Evolutionary conservation across 1,140 invertebrate genomes (phyloP).

Genomic region (Solenopsis invicta): DNA sequence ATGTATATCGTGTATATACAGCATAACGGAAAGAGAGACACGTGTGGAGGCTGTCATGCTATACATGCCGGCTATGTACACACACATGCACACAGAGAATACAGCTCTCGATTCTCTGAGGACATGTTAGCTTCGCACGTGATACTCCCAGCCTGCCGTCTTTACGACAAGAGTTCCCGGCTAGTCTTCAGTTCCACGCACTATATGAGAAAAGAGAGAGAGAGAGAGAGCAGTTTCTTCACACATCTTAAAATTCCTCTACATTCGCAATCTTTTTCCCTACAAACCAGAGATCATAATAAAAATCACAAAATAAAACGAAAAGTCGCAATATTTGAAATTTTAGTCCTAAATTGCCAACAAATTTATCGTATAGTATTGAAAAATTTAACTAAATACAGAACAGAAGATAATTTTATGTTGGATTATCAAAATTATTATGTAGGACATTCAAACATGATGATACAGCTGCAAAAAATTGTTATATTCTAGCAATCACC

Average conservation of each 20-base stretch:
- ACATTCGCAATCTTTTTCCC: not conserved
- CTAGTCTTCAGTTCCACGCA: slow-evolving; percentile 49
- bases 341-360: not conserved
- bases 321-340: not conserved
- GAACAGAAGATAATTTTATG: no score
- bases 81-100: slow-evolving; percentile 28
- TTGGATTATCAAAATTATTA: no score
- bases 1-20: not conserved
- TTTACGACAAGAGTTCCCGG: slow-evolving; percentile 69
- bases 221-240: slow-evolving; percentile 35
- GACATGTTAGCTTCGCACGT: slow-evolving; percentile 79
- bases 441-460: no score
- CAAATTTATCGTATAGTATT: no score
- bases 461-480: no score
- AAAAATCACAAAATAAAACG: not conserved
- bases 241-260: slow-evolving; percentile 24
- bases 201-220: slow-evolving; percentile 9
- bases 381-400: no score
- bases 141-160: slow-evolving; percentile 73
- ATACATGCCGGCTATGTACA: not conserved
- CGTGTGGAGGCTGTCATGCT: not conserved
- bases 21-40: slow-evolving; percentile 21
- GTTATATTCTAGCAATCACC: no score
- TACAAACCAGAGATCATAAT: not conserved
- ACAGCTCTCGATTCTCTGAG: slow-evolving; percentile 64